Base-by-base conservation (phyloP, 1,140 invertebrate species). In the Drosophila simulans region DNA sequence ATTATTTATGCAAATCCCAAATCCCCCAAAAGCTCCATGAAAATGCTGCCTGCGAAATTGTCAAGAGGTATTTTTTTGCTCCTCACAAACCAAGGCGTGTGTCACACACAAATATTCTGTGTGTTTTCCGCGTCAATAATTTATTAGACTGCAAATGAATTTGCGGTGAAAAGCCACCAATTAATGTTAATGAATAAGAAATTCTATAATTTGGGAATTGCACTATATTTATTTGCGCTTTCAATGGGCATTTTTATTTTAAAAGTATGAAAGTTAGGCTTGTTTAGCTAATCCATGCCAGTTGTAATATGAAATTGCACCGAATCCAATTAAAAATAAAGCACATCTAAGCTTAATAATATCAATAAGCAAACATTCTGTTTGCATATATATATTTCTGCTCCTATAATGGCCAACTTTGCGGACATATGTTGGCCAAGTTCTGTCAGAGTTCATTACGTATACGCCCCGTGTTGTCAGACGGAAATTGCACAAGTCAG, bases 401-500 rank as follows among this genome's bases (percentile, higher is more conserved):
- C 1, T 25, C 12, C 7, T 17, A 49, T 40, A 52, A 65, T 64
- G 46, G 15, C 22, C 11, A 69, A 69, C 55, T 70, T 49, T 70
- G 37, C 13, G 40, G 39, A 53, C 60, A 56, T 49, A 43, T 62
- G 56, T 73, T 62, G 52, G 45, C 56, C 15, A 31, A 13, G 40
- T 25, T 72, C 8, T 72, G 62, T 56, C 60, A 63, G 63, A 63
- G 56, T 55, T 64, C 64, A 54, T 81, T 85, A 65, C 75, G 70
- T 79, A 73, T 88, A 83, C 79, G 70, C 56, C 43, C 35, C 71
- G 68, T 88, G 80, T 77, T 83, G 84, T 63, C 66, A 46, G 53
- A 48, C 79, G 83, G 83, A 88, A 88, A 83, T 86, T 86, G 84
- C 79, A 86, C 66, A 83, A 79, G 75, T 83, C 70, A 72, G 83